These are phyloP conservation scores for Chlorodrepanis virens DNA, from an alignment of 2,113 vertebrate species.

Conservation along the genomic window DNA sequence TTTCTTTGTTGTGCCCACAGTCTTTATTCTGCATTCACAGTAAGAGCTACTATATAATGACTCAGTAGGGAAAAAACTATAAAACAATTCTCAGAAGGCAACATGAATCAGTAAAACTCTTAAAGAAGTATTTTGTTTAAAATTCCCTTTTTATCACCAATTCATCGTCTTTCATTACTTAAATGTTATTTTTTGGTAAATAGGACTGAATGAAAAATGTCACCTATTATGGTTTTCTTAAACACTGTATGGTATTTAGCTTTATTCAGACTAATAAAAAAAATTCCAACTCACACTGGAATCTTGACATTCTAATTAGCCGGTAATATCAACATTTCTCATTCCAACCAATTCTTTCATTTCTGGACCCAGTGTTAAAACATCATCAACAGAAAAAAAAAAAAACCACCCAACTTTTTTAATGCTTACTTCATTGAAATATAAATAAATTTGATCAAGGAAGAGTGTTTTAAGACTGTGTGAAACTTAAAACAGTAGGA, in stretches of 20 bases:
- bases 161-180: not conserved
- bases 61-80: not conserved
- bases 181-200: not conserved
- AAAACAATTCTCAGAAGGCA: not conserved
- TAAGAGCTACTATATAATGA: not conserved
- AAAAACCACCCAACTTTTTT: not conserved
- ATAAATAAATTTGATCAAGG: not conserved
- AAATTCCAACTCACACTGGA: not conserved
- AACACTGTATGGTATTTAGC: not conserved
- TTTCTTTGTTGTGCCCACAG: not conserved
- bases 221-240: not conserved
- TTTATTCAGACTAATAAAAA: not conserved
- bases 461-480: not conserved
- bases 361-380: not conserved
- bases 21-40: not conserved
- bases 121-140: not conserved
- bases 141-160: not conserved
- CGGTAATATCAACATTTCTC: not conserved
- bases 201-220: not conserved
- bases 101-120: not conserved
- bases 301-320: not conserved
- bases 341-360: not conserved
- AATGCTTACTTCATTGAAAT: not conserved
- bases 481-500: not conserved
- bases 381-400: not conserved